Conservation (phyloP, 2,113 vertebrate genomes). For the Melanerpes aurifrons region DNA sequence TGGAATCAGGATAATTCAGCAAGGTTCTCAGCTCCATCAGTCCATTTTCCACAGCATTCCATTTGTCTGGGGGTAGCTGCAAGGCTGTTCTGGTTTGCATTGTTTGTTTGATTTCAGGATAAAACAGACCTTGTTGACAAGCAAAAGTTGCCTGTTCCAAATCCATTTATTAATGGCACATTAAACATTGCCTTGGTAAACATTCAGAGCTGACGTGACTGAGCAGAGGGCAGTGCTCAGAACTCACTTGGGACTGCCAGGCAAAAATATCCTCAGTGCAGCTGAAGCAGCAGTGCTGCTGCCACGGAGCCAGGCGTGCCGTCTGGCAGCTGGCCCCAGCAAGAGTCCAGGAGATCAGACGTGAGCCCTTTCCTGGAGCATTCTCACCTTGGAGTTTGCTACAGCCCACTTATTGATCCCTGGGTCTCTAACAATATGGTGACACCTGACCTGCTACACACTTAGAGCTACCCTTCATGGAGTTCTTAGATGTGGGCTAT, state of each 20-base stretch:
- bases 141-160: not conserved
- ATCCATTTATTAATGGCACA: not conserved
- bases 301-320: not conserved
- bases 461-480: not conserved
- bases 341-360: not conserved
- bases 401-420: not conserved
- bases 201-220: not conserved
- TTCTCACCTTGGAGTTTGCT: not conserved
- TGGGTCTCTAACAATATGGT: not conserved
- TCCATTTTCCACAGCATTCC: not conserved
- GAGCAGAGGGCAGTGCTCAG: not conserved
- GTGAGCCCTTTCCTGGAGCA: not conserved
- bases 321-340: not conserved
- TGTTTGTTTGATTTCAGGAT: constrained; percentile 9
- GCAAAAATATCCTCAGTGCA: not conserved
- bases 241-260: not conserved
- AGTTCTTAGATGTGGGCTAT: constrained; percentile 21
- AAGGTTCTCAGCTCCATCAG: not conserved
- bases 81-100: not conserved
- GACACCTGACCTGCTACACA: rapidly evolving
- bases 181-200: not conserved
- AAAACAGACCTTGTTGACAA: not conserved
- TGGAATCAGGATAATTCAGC: not conserved
- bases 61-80: not conserved
- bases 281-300: not conserved